Conservation (phyloP, 2,797 vertebrate genomes). For the Spinus pinus region DNA sequence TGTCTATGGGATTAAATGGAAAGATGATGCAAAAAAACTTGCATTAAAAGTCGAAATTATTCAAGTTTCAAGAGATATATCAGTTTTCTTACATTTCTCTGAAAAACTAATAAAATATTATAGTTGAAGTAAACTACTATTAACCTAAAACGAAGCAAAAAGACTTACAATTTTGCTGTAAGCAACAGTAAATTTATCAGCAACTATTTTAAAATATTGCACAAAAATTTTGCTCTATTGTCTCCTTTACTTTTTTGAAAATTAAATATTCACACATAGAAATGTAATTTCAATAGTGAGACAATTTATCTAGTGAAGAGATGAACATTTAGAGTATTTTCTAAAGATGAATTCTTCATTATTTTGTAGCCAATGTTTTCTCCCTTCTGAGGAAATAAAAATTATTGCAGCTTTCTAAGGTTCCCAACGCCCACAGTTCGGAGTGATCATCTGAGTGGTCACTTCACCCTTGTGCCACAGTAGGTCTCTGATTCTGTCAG, state of each 20-base stretch:
- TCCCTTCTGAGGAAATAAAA: not conserved
- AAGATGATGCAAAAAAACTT: not conserved
- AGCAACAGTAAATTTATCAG: not conserved
- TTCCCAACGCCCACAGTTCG: not conserved
- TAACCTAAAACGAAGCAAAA: not conserved
- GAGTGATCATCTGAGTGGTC: not conserved
- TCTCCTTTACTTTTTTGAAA: not conserved
- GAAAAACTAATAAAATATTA: not conserved
- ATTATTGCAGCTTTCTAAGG: not conserved
- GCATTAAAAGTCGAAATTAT: not conserved
- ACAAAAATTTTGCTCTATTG: not conserved
- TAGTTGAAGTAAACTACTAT: not conserved
- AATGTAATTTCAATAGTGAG: not conserved
- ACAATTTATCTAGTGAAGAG: not conserved
- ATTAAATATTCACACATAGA: not conserved
- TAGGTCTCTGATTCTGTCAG: not conserved
- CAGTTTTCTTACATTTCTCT: not conserved
- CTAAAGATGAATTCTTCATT: not conserved
- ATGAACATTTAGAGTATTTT: not conserved
- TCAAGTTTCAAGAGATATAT: not conserved
- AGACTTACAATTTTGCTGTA: not conserved
- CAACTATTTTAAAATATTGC: not conserved
- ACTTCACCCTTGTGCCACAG: not conserved
- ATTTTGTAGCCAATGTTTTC: not conserved
- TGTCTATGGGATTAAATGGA: not conserved